Evolutionary conservation across 2,797 vertebrate species (phyloP).

Genomic region (Amblyraja radiata): DNA sequence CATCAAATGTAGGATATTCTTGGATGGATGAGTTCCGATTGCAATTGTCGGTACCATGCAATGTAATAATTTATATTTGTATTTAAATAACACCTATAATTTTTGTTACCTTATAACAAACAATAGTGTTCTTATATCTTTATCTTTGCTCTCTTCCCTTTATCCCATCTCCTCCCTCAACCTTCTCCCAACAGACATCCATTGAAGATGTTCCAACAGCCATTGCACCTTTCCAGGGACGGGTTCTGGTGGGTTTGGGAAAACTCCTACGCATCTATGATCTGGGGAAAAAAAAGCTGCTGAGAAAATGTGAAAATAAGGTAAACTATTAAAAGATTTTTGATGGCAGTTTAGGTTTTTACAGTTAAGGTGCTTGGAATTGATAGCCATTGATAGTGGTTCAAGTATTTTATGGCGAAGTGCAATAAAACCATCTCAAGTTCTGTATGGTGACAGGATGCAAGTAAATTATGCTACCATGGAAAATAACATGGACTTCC

Average conservation of each 20-base stretch:
- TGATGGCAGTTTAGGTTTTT: neutral
- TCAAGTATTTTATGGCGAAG: neutral
- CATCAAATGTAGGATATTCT: neutral
- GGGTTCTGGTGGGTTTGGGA: slow-evolving; percentile 86
- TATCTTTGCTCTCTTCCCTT: neutral
- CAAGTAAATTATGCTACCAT: neutral
- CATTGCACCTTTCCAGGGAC: slow-evolving; percentile 92
- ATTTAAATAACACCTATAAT: neutral
- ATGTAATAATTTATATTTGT: neutral
- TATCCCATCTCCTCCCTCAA: too few relatives aligned
- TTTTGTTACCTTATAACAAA: neutral
- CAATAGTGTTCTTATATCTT: neutral
- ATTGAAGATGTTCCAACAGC: slow-evolving; percentile 93
- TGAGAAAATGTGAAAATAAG: slow-evolving; percentile 97
- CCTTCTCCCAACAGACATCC: slow-evolving; percentile 66
- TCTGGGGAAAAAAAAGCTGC: slow-evolving; percentile 93
- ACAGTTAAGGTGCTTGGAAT: neutral
- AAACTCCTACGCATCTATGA: slow-evolving; percentile 92
- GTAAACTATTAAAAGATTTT: slow-evolving; percentile 51
- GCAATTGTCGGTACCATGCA: neutral
- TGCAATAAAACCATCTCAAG: neutral
- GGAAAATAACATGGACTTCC: neutral
- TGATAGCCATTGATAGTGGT: neutral
- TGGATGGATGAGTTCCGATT: neutral
- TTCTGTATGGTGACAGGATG: neutral